These are phyloP conservation scores for Chromis chromis DNA, from an alignment of 2,797 vertebrate species.

Conservation along the genomic window DNA sequence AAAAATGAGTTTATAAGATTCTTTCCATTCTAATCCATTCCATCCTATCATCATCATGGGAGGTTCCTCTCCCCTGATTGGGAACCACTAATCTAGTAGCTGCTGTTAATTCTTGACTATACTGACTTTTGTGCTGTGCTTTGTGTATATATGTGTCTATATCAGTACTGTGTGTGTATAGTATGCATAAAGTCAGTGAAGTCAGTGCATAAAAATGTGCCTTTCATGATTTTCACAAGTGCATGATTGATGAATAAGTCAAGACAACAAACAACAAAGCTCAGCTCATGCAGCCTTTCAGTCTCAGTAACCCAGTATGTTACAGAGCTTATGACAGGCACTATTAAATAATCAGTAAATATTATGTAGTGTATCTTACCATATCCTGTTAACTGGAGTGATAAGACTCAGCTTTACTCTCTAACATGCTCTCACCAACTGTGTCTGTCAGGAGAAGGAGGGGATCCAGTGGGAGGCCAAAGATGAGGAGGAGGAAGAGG, in stretches of 20 bases:
- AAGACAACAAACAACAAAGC: background rate
- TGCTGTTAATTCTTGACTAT: too few species aligned
- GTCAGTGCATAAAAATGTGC: background rate
- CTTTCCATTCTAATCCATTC: too few species aligned
- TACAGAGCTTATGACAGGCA: background rate
- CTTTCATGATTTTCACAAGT: background rate
- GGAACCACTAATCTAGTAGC: too few species aligned
- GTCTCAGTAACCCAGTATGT: background rate
- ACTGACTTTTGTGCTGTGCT: background rate
- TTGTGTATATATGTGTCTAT: background rate
- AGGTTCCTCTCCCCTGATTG: too few species aligned
- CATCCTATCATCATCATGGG: too few species aligned
- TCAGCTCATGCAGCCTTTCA: background rate
- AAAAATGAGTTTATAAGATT: too few species aligned
- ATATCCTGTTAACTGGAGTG: background rate
- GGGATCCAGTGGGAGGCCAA: conserved; percentile 99
- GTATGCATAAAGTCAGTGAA: background rate
- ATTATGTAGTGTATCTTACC: background rate
- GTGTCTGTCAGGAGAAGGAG: conserved; percentile 92
- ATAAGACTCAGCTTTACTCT: background rate
- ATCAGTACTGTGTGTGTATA: background rate
- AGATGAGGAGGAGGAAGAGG: conserved; percentile 96
- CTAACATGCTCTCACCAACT: background rate
- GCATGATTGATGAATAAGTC: background rate
- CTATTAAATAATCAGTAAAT: background rate